Percentiles rank a stretch among this genome's conserved stretches.
Evolutionary conservation across 2,113 vertebrate genomes (phyloP).

Genomic region (Trachemys scripta): DNA sequence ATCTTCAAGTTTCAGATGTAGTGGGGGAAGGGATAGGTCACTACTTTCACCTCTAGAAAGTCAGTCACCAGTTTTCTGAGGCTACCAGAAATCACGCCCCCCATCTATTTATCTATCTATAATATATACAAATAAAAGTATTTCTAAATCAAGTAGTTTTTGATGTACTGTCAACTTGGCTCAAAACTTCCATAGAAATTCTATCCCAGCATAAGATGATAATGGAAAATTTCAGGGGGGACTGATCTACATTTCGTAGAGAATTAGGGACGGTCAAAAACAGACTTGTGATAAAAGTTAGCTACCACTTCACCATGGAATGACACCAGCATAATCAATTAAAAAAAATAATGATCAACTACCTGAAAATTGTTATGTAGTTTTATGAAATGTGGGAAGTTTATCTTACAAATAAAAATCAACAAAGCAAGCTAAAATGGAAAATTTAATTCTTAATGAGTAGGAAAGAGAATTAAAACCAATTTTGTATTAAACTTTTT

Average conservation of each 20-base stretch:
- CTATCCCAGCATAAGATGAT: background rate
- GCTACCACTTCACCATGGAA: background rate
- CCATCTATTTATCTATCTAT: background rate
- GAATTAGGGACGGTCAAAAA: background rate
- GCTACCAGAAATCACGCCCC: background rate
- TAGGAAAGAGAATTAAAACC: background rate
- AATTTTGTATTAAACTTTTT: slow-evolving; percentile 72
- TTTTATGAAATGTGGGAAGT: background rate
- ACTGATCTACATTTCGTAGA: background rate
- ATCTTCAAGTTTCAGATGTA: background rate
- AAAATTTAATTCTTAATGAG: background rate
- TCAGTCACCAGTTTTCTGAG: background rate
- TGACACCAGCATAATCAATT: background rate
- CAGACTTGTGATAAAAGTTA: background rate
- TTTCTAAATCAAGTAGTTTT: background rate
- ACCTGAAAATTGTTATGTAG: accelerated
- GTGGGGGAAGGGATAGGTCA: background rate
- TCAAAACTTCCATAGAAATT: background rate
- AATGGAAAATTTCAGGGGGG: background rate
- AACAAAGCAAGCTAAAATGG: background rate
- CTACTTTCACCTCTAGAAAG: background rate
- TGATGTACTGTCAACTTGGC: background rate
- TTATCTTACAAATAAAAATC: background rate
- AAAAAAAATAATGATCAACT: background rate
- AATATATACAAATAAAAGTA: background rate